Conservation (phyloP, 1,140 invertebrate species). For the Calliphora vicina region DNA sequence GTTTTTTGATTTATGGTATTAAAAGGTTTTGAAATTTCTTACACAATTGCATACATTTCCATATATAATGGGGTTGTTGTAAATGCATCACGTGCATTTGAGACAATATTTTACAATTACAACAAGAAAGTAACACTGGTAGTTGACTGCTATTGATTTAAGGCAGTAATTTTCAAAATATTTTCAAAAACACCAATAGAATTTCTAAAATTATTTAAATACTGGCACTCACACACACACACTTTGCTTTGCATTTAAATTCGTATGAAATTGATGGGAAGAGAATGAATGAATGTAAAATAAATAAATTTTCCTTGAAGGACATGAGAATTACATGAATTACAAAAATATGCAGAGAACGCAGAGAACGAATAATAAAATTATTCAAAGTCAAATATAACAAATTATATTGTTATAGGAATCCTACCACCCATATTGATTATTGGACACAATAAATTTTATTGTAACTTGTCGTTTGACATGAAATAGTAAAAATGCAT, state of each 20-base stretch:
- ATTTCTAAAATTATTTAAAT: not conserved
- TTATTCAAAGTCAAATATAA: not conserved
- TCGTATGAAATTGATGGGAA: not conserved
- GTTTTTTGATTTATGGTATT: not conserved
- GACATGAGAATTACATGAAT: conserved; percentile 29
- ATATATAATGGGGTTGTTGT: not conserved
- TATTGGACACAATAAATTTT: conserved; percentile 21
- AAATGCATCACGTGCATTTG: not conserved
- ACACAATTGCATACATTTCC: not conserved
- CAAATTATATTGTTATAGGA: conserved; percentile 1
- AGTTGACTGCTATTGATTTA: conserved; percentile 29
- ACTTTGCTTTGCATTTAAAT: not conserved
- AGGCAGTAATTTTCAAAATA: conserved; percentile 27
- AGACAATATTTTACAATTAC: not conserved
- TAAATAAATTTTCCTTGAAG: conserved; percentile 7
- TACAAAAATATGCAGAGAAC: not conserved
- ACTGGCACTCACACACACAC: not conserved
- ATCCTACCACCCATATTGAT: conserved; percentile 21
- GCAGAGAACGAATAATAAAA: too few relatives aligned
- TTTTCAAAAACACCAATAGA: not conserved
- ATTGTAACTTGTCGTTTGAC: conserved; percentile 27
- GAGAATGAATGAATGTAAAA: not conserved
- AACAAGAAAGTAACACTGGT: conserved; percentile 25
- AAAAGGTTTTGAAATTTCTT: not conserved
- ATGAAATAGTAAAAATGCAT: conserved; percentile 29